Conservation (phyloP, 2,888 invertebrate genomes). For the Entomobrya multifasciata region DNA sequence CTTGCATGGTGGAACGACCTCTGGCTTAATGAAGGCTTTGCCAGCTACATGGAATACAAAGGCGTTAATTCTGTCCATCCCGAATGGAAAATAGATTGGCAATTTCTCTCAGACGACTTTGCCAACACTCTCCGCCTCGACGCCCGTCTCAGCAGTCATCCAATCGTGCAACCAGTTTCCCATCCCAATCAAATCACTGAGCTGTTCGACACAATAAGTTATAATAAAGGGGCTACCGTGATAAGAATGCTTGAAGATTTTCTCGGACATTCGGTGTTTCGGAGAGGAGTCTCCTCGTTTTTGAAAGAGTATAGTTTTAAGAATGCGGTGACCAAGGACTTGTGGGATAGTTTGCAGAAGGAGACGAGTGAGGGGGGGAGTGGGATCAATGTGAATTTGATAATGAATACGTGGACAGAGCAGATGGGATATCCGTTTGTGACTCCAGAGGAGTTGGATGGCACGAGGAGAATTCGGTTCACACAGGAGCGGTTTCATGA, state of each 20-base stretch:
- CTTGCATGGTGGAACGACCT: conserved; percentile 89
- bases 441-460: conserved; percentile 31
- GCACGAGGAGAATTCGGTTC: conserved; percentile 39
- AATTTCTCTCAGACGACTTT: conserved; percentile 87
- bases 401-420: conserved; percentile 94
- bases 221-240: conserved; percentile 84
- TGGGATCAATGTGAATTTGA: conserved; percentile 82
- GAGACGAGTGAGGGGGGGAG: conserved; percentile 82
- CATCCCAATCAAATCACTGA: conserved; percentile 95
- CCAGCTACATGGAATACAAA: conserved; percentile 92
- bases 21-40: conserved; percentile 97
- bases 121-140: conserved; percentile 89
- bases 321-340: conserved; percentile 91
- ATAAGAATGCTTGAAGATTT: conserved; percentile 94
- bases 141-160: conserved; percentile 91
- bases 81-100: conserved; percentile 90
- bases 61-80: conserved; percentile 87
- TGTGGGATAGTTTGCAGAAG: conserved; percentile 86
- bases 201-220: conserved; percentile 94
- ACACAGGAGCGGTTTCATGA: conserved; percentile 66
- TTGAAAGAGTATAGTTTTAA: conserved; percentile 86
- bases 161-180: conserved; percentile 91
- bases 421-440: conserved; percentile 87
- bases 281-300: conserved; percentile 88
- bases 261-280: conserved; percentile 87